A percentile compares a stretch with the other conserved stretches of the same genome.
Conservation (phyloP, 2,888 invertebrate genomes). For the Dermolepida albohirtum region DNA sequence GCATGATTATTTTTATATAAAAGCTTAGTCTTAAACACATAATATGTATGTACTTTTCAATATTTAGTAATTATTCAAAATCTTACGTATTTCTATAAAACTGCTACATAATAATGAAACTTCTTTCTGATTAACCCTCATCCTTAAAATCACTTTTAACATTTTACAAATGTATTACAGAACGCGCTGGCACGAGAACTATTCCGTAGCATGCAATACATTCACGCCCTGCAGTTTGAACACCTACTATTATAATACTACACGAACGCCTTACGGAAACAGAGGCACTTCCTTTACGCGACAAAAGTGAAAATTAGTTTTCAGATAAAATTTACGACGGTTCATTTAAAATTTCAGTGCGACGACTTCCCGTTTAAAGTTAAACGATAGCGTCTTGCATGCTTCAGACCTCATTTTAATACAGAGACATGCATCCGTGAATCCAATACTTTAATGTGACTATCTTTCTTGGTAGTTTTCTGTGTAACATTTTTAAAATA, state of each 20-base stretch:
- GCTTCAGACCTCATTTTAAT: slow-evolving; percentile 1
- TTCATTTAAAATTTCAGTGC: slow-evolving; percentile 8
- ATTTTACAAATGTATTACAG: background rate
- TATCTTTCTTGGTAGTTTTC: no score
- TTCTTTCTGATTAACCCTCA: no score
- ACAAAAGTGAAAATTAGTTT: slow-evolving; percentile 22
- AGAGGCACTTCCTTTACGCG: slow-evolving; percentile 21
- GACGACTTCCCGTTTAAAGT: slow-evolving; percentile 2
- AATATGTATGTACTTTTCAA: no score
- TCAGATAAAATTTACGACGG: slow-evolving; percentile 23
- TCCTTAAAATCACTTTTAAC: no score
- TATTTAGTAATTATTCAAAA: no score
- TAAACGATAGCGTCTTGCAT: slow-evolving; percentile 2
- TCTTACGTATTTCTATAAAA: no score
- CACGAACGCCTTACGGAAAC: slow-evolving; percentile 23
- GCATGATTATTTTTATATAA: no score
- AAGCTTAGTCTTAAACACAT: no score
- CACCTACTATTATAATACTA: slow-evolving; percentile 19
- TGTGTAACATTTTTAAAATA: no score
- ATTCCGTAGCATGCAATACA: slow-evolving; percentile 12
- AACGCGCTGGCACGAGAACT: background rate
- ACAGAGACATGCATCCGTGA: no score
- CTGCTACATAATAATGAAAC: no score
- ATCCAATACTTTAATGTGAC: no score
- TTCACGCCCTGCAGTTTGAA: slow-evolving; percentile 7